Evolutionary conservation across 2,113 vertebrate genomes (phyloP), one percentile per base, ranked within the genome.

Genomic region (Uropsilus gracilis): DNA sequence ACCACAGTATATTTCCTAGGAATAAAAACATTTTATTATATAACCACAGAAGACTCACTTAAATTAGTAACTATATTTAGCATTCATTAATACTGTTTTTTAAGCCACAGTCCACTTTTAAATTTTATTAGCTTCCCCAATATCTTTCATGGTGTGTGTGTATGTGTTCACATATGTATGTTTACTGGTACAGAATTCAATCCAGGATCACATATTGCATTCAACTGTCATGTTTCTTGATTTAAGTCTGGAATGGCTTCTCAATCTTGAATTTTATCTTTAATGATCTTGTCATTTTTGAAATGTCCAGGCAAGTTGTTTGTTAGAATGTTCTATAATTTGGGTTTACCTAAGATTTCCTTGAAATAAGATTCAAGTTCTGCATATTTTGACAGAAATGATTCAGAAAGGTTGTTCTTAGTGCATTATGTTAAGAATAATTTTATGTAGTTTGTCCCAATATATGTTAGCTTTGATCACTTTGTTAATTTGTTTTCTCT

Each of bases 301-400:
- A 48, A 76, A 17, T 55, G 7, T n/a, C n/a, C n/a, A n/a, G n/a
- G n/a, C 11, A 2, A 44, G 14, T 24, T 34, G 2, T 30, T 78
- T 71, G 42, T 7, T 72, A 78, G 66, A 85, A 78, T 63, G 20
- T 86, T 86, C 11, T 30, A 85, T 37, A 71, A 12, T 78, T 72
- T n/a, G 26, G 32, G 26, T 72, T 53, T 82, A 13, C 83, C 48
- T 75, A 57, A 76, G 53, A 4, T 46, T 57, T 82, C 48, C 13
- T 89, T 9, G 8, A 82, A 39, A 57, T 57, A n/a, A 83, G 20
- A n/a, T 48, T 68, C 59, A 72, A 50, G 26, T 77, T 48, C 48
- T 16, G 10, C 50, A 61, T n/a, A 26, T 34, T 89, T 89, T 61
- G n/a, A 69, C 10, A 57, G 39, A n/a, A 57, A 13, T 42, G 37